Base-by-base conservation (phyloP, 2,888 invertebrate genomes). In the Eupeodes luniger region DNA sequence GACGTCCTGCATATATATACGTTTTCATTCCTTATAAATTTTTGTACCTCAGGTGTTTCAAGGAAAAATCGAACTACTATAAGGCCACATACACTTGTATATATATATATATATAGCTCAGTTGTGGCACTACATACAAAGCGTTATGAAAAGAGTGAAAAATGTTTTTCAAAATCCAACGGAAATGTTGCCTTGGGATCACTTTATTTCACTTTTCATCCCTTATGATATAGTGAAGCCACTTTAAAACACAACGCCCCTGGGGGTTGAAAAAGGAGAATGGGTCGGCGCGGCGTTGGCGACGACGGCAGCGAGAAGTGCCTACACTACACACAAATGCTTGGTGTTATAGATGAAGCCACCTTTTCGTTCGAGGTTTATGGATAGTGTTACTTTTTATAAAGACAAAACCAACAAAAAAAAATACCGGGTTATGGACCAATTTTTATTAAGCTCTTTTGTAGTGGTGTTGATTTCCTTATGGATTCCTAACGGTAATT, bases 121-220 rank as follows among this genome's bases (percentile, higher is more conserved):
- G n/a, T 12, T 12, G 47, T 27, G 27, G 27, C 27, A n/a, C 2
- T 61, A 1, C 19, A 2, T 0, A n/a, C 3, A 27, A 27, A 27
- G 27, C 27, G 27, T 27, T 5, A 1, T 16, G 16, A 40, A 61
- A 40, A 12, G 40, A 75, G 44, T 67, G 61, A 61, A 69, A 81
- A 70, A 69, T 57, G 5, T 5, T 76, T 76, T 40, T 44, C 14
- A 59, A 53, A 69, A 61, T 47, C 62, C 77, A 47, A 44, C 40
- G 7, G 44, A 70, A 76, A 62, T 69, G 16, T 69, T 61, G 62
- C 70, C 77, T 70, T 53, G 82, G 77, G 82, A 82, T 77, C 77
- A 77, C 19, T 77, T 55, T 51, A 69, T 61, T 66, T 66, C 66
- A 66, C 64, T 47, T n/a, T 64, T 27, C 47, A 66, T 66, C 53